A percentile compares a stretch with the other conserved stretches of the same genome.
Evolutionary conservation across 2,888 invertebrate species (phyloP).

Genomic region (Chloromyia formosa): DNA sequence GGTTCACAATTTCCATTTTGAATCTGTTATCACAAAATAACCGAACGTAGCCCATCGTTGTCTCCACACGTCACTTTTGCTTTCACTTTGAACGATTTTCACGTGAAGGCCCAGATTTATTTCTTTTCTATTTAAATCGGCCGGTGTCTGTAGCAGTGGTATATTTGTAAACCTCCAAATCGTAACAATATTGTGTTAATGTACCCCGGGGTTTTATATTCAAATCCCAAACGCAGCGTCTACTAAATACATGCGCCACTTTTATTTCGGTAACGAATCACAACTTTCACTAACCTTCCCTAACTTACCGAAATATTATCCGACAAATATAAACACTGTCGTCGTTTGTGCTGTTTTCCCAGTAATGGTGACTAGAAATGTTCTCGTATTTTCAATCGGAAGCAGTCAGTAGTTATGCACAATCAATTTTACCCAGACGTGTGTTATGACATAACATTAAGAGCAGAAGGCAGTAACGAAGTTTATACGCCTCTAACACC

Average conservation of each 20-base stretch:
- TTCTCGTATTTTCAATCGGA: background rate
- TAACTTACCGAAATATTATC: background rate
- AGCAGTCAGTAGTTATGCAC: background rate
- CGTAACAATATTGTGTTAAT: background rate
- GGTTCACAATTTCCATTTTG: no score
- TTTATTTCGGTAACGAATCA: background rate
- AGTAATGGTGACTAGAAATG: background rate
- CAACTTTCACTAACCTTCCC: constrained; percentile 25
- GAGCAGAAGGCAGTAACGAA: background rate
- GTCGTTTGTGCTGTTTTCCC: background rate
- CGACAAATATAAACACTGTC: background rate
- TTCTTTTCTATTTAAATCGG: background rate
- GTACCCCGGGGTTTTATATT: background rate
- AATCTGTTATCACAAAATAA: no score
- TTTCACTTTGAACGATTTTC: constrained; percentile 17
- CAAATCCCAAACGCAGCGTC: no score
- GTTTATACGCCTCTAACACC: background rate
- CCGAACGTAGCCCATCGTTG: constrained; percentile 4
- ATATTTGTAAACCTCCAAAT: background rate
- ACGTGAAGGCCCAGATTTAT: constrained; percentile 10
- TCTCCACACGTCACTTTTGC: constrained; percentile 26
- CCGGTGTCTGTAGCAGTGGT: background rate
- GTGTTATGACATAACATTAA: constrained; percentile 24
- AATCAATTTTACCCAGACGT: constrained; percentile 1
- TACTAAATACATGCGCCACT: no score